Conservation (phyloP, 2,797 vertebrate species). For the Tauraco hartlaubi region DNA sequence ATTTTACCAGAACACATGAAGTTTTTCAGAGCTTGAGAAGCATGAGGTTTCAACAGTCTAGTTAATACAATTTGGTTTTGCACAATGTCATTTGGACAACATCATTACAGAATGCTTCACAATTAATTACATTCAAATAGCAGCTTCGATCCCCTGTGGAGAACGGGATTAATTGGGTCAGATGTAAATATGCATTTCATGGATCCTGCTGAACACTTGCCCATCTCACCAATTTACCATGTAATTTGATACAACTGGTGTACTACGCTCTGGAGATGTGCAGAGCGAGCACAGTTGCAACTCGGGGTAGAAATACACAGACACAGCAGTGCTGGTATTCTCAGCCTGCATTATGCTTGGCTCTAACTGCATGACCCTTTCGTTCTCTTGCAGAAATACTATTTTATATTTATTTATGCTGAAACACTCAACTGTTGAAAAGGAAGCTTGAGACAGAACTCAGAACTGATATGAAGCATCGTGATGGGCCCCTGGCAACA, state of each 20-base stretch:
- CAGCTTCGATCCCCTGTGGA: conserved; percentile 60
- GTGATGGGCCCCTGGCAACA: accelerated
- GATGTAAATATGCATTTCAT: conserved; percentile 65
- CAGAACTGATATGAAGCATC: neutral
- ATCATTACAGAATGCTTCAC: conserved; percentile 68
- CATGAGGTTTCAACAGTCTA: conserved; percentile 10
- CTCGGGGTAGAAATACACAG: neutral
- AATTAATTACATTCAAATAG: conserved; percentile 71
- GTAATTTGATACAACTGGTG: conserved; percentile 61
- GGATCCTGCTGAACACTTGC: conserved; percentile 49
- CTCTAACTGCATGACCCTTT: neutral
- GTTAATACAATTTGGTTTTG: conserved; percentile 45
- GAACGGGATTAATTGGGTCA: conserved; percentile 66
- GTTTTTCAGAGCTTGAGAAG: conserved; percentile 10
- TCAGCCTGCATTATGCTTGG: neutral
- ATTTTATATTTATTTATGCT: neutral
- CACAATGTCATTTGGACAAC: conserved; percentile 71
- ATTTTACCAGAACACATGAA: neutral
- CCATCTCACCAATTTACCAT: conserved; percentile 62
- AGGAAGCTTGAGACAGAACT: neutral
- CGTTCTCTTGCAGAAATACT: neutral
- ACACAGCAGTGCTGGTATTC: neutral
- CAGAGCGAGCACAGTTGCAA: neutral
- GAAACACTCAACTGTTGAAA: neutral
- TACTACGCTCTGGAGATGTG: conserved; percentile 35